These are phyloP conservation scores for Lathronympha strigana DNA, from an alignment of 2,888 invertebrate species.

Conservation along the genomic window DNA sequence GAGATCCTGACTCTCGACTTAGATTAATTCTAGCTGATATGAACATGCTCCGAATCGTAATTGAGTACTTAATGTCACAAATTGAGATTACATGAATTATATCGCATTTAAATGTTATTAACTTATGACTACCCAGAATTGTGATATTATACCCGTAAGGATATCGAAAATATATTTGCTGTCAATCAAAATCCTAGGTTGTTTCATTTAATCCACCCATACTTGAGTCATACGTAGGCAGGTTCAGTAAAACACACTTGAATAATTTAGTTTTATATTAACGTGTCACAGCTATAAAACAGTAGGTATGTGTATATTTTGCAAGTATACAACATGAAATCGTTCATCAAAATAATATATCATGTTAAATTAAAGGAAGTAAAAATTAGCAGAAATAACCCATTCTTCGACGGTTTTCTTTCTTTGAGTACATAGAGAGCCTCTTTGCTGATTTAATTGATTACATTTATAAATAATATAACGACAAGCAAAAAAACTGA, in stretches of 20 bases:
- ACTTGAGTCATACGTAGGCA: no score
- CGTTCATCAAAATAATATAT: slow-evolving; percentile 9
- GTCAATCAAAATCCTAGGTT: slow-evolving; percentile 17
- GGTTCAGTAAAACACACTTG: slow-evolving; percentile 23
- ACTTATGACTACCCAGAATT: slow-evolving; percentile 60
- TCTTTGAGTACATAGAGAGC: slow-evolving; percentile 31
- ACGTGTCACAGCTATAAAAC: slow-evolving; percentile 33
- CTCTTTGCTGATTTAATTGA: slow-evolving; percentile 18
- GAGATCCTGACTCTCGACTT: slow-evolving; percentile 14
- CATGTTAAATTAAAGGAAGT: not conserved
- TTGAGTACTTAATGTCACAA: slow-evolving; percentile 41
- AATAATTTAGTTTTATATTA: slow-evolving; percentile 36
- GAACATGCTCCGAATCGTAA: slow-evolving; percentile 24
- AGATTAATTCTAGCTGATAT: slow-evolving; percentile 12
- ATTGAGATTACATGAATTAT: slow-evolving; percentile 48
- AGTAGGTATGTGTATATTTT: slow-evolving; percentile 16
- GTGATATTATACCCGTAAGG: slow-evolving; percentile 66
- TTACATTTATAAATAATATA: slow-evolving; percentile 29
- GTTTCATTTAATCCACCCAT: slow-evolving; percentile 18
- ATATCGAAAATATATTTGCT: slow-evolving; percentile 52
- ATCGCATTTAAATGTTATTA: slow-evolving; percentile 69
- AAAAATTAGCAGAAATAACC: slow-evolving; percentile 4
- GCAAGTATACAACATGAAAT: slow-evolving; percentile 19
- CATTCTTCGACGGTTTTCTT: not conserved
- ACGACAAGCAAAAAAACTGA: slow-evolving; percentile 34